Evolutionary conservation across 2,113 vertebrate genomes (phyloP).

Genomic region (Gobiocypris rarus): DNA sequence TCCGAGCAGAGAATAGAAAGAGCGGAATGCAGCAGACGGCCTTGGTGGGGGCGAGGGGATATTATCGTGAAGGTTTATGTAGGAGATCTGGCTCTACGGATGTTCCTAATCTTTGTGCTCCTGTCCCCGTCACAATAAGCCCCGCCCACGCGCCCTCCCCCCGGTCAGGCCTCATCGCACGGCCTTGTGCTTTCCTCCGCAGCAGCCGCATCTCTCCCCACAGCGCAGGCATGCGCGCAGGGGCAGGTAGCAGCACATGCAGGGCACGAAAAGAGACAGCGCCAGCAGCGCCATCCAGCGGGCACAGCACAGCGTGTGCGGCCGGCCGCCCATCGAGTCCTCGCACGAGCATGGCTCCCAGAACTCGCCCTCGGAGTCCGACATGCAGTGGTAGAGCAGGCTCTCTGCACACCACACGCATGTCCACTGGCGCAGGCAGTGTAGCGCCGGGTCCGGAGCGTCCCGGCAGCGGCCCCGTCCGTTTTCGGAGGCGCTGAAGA

Average conservation of each 20-base stretch:
- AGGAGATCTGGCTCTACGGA: constrained; percentile 58
- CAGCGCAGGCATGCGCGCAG: constrained; percentile 90
- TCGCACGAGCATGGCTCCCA: constrained; percentile 94
- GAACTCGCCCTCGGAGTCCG: constrained; percentile 93
- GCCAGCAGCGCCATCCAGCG: constrained; percentile 89
- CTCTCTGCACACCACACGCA: constrained; percentile 95
- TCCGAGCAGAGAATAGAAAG: constrained; percentile 67
- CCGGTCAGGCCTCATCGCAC: constrained; percentile 82
- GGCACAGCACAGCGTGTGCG: constrained; percentile 85
- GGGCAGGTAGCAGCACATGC: constrained; percentile 95
- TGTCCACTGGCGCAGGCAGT: constrained; percentile 87
- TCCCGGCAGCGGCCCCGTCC: constrained; percentile 89
- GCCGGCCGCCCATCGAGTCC: constrained; percentile 78
- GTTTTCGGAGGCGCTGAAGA: constrained; percentile 86
- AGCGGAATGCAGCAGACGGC: constrained; percentile 74
- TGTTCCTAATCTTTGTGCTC: constrained; percentile 37
- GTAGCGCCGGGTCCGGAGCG: constrained; percentile 87
- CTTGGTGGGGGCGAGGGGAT: constrained; percentile 61
- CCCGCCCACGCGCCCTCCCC: constrained; percentile 37
- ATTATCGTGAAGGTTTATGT: constrained; percentile 40
- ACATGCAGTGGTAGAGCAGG: constrained; percentile 95
- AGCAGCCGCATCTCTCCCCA: constrained; percentile 88
- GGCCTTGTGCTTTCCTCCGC: constrained; percentile 90
- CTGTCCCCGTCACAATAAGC: constrained; percentile 37
- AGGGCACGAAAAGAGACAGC: constrained; percentile 89